A percentile compares a stretch with the other conserved stretches of the same genome.
These are phyloP conservation scores for Sepiola atlantica DNA, from an alignment of 2,888 invertebrate species.

Conservation along the genomic window DNA sequence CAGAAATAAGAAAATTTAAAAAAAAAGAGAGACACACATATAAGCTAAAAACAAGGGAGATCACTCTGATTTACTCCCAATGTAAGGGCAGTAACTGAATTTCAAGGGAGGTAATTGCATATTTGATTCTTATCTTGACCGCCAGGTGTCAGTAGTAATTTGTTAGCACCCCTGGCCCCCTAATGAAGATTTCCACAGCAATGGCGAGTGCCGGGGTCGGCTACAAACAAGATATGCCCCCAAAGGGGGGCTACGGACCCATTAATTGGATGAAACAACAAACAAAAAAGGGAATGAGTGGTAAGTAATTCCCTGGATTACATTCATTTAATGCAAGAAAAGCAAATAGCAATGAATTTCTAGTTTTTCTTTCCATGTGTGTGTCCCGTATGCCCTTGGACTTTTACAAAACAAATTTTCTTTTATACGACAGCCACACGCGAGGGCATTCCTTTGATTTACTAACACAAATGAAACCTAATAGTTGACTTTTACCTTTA, in stretches of 20 bases:
- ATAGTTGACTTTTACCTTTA: no score
- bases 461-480: no score
- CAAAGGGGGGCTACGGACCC: constrained; percentile 89
- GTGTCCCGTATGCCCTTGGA: neutral
- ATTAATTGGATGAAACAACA: constrained; percentile 77
- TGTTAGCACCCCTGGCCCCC: neutral
- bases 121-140: neutral
- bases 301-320: constrained; percentile 47
- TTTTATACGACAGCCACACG: no score
- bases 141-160: neutral
- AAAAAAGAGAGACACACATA: no score
- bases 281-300: constrained; percentile 60
- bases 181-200: neutral
- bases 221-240: constrained; percentile 91
- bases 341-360: neutral
- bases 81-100: neutral
- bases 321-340: neutral
- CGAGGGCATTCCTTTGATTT: no score
- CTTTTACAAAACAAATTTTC: no score
- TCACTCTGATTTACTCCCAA: neutral
- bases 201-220: constrained; percentile 49
- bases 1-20: no score
- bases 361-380: neutral
- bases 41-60: neutral
- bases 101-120: neutral